Evolutionary conservation across 2,888 invertebrate species (phyloP), one percentile per base, ranked within the genome.

Genomic region (Leptura quadrifasciata): DNA sequence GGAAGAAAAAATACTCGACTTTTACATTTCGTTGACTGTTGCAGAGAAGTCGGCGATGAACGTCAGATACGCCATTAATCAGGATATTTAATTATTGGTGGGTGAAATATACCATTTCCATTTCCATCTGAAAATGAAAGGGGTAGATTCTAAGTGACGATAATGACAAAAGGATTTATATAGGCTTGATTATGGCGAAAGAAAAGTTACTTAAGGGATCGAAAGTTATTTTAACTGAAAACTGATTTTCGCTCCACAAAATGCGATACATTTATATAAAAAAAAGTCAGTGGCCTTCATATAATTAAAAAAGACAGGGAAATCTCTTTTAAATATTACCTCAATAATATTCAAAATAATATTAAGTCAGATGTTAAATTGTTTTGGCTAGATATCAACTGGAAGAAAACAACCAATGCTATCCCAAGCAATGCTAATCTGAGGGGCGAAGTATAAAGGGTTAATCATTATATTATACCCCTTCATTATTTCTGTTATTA

Each of bases 81-180:
- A 86, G 84, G 83, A 84, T 84, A 85, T 86, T 86, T 86, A 86
- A 86, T 86, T 86, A 86, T 86, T 85, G 85, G 85, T 83, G 84
- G 84, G 83, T 84, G 83, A 85, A 85, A 85, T 85, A 85, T 85
- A 83, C 83, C 82, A 83, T 83, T 83, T 83, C 83, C 84, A 84
- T 83, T 84, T 83, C 76, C 78, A 79, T 77, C 77, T 77, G 76
- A 76, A 79, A 79, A 79, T 76, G 80, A 82, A 82, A 82, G 83
- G 82, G 82, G 82, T 80, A 81, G 83, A 82, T 82, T 74, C 67
- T 74, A 80, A 80, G 80, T 83, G 81, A 81, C 81, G 81, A 84
- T 84, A 84, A 78, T 76, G 78, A 76, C 76, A 74, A 71, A 76
- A 78, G 76, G 79, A 80, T 80, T 80, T 78, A 78, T 76, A 74